Base-by-base conservation (phyloP, 2,888 invertebrate species). In the Pristionchus exspectatus region DNA sequence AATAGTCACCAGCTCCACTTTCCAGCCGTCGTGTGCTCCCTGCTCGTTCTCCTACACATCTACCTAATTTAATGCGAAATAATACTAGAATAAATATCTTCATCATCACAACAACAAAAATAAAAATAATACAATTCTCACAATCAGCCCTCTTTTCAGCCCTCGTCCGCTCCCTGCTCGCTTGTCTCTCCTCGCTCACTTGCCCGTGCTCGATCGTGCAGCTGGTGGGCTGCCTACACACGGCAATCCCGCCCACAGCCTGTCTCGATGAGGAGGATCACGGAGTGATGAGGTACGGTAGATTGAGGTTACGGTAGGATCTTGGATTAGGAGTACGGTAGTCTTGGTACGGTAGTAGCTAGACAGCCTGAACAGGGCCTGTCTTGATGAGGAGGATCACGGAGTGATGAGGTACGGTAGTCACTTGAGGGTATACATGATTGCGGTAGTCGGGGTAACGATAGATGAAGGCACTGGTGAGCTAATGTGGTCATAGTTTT, bases 121-220 rank as follows among this genome's bases (percentile, higher is more conserved):
- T 50, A 50, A 50, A 7, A 50, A 3, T 50, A 50, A 50, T 9
- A 50, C 38, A 50, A 50, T 10, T 24, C 9, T 72, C 27, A 12
- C 33, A 72, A 27, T 72, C 59, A 59, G 59, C 59, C 10, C 59
- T 59, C 18, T 4, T n/a, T n/a, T 59, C 63, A 88, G 87, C n/a
- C 30, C 69, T 88, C 33, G 4, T 74, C 30, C 50, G 27, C 33
- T 66, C 44, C 24, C 87, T 88, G 9, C 74, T 88, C 18, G n/a
- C 63, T 18, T 77, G 77, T 38, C 66, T 88, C 38, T 88, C 81
- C 16, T 88, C 88, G 5, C 66, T 88, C 27, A 44, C 63, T 0
- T 88, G 88, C 24, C 88, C 88, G 27, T 27, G n/a, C 38, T 81
- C 81, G 16, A 50, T 63, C 59, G 72, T 88, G 10, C 77, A 81